Conservation (phyloP, 2,797 vertebrate genomes). For the Sebastes miniatus region DNA sequence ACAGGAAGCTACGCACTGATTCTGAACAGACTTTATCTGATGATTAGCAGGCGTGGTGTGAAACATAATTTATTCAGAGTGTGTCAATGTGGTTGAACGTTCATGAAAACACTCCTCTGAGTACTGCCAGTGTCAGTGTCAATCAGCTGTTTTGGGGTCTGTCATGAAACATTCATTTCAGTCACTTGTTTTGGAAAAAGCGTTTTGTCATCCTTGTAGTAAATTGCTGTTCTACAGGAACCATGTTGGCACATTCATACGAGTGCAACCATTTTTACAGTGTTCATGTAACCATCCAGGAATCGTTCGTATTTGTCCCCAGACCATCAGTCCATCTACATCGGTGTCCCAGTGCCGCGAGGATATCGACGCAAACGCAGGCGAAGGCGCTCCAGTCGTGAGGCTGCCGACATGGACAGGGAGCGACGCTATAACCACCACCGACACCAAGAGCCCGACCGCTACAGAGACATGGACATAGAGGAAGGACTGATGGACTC, state of each 20-base stretch:
- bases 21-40: conserved; percentile 3
- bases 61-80: conserved; percentile 36
- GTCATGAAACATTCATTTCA: conserved; percentile 6
- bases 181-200: background rate
- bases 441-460: conserved; percentile 58
- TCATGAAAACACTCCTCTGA: background rate
- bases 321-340: conserved; percentile 92
- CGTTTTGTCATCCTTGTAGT: background rate
- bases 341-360: conserved; percentile 88
- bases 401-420: conserved; percentile 74
- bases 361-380: conserved; percentile 88
- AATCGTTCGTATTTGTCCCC: background rate
- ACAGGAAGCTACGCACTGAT: background rate
- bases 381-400: conserved; percentile 83
- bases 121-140: background rate
- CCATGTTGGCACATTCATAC: background rate
- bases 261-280: background rate
- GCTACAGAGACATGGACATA: conserved; percentile 72
- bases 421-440: conserved; percentile 78
- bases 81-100: background rate
- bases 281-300: background rate
- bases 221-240: background rate
- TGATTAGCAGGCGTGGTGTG: conserved; percentile 7
- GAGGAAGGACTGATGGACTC: conserved; percentile 80
- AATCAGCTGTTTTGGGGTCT: conserved; percentile 6